A percentile compares a stretch with the other conserved stretches of the same genome.
phyloP scores from a whole-genome alignment of 64 coral and sea anemone species.

The Pocillopora verrucosa region DNA sequence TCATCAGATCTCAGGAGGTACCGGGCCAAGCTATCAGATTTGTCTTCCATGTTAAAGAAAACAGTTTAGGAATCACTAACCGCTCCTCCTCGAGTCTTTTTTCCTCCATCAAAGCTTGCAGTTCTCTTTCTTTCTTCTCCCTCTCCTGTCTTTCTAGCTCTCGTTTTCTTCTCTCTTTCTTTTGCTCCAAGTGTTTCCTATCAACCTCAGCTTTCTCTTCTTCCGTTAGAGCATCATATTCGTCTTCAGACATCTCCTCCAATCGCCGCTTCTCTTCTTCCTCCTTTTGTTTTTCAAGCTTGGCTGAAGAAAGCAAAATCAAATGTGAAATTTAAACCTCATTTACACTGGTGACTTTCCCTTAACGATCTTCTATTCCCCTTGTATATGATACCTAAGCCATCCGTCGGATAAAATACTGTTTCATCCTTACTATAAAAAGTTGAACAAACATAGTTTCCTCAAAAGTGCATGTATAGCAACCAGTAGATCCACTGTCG shows the following conservation, averaged over 20 bases:
- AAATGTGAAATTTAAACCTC: not conserved
- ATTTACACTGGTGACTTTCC: too few species aligned
- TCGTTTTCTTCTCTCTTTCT: conserved; percentile 89
- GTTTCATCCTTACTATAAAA: too few species aligned
- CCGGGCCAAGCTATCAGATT: too few species aligned
- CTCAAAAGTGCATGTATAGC: too few species aligned
- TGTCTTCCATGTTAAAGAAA: not conserved
- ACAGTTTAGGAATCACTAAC: conserved; percentile 14
- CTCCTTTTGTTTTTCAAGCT: conserved; percentile 68
- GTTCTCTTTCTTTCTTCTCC: conserved; percentile 86
- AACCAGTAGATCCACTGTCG: too few species aligned
- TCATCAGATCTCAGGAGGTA: too few species aligned
- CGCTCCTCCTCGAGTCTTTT: conserved; percentile 95
- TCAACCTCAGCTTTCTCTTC: conserved; percentile 95
- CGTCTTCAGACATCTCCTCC: conserved; percentile 99
- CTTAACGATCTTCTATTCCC: too few species aligned
- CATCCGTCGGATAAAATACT: too few species aligned
- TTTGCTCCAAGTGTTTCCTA: conserved; percentile 94
- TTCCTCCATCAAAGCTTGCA: conserved; percentile 85
- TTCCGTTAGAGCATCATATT: conserved; percentile 94
- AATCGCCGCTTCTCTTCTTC: conserved; percentile 90
- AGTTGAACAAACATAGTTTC: too few species aligned
- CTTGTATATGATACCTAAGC: too few species aligned
- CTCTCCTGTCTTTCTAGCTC: conserved; percentile 88
- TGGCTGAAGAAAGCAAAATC: conserved; percentile 40